phyloP scores from a whole-genome alignment of 2,113 vertebrate species.

The Serilophus lunatus region DNA sequence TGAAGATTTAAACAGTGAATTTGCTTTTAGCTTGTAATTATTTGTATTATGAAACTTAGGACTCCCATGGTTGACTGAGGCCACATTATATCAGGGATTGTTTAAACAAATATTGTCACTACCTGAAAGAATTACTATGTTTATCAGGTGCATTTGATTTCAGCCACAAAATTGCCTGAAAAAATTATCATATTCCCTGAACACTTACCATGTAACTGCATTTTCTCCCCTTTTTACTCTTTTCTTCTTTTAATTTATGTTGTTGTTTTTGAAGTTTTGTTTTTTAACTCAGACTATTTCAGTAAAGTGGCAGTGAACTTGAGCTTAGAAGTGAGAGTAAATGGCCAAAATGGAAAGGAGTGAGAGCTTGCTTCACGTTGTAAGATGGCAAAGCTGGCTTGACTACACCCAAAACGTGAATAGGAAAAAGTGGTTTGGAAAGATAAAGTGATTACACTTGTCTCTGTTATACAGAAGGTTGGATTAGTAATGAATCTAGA shows the following conservation, averaged over 20 bases:
- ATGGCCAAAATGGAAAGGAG: not conserved
- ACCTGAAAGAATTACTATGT: not conserved
- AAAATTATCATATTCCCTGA: not conserved
- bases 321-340: not conserved
- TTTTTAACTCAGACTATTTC: not conserved
- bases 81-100: accelerated
- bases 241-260: not conserved
- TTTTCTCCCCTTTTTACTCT: accelerated
- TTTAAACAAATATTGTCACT: not conserved
- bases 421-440: not conserved
- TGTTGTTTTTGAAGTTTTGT: not conserved
- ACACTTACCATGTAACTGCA: not conserved
- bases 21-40: not conserved
- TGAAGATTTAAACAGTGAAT: not conserved
- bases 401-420: not conserved
- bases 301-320: not conserved
- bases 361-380: not conserved
- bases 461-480: not conserved
- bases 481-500: not conserved
- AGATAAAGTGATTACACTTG: not conserved
- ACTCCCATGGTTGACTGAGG: not conserved
- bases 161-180: not conserved
- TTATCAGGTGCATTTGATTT: not conserved
- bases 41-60: not conserved
- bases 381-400: not conserved